Base-by-base conservation (phyloP, 2,797 vertebrate genomes). In the Aselliscus stoliczkanus region DNA sequence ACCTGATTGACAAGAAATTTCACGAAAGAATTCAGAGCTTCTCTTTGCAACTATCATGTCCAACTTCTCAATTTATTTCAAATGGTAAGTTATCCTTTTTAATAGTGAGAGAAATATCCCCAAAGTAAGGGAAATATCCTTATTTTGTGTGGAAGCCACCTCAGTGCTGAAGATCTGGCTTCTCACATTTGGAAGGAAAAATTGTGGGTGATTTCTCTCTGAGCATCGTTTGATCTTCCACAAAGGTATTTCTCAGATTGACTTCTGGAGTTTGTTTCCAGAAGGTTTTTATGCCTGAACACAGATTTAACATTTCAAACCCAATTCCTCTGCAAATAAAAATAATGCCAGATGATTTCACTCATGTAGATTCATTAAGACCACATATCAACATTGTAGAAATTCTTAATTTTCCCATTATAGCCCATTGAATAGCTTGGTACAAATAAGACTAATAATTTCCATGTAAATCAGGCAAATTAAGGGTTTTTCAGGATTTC, bases 391-490 rank as follows among this genome's bases (percentile, higher is more conserved):
- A 97, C 97, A 97, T 98, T 97, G 98, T 97, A 98, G 97, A 98
- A 97, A 98, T 97, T 98, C 95, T 98, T 97, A 95, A 97, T 98
- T 98, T 98, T 96, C 96, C 97, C 93, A 95, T 90, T 97, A 90
- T 37, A 97, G 93, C 92, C 97, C 97, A 98, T 94, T 97, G 96
- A 98, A 97, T 82, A 98, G 95, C 96, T 97, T 97, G 98, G 97
- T 97, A 96, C 97, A 98, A 98, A 98, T 97, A 96, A 97, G 97
- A 97, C 97, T 98, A 98, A 96, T 98, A 98, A 98, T 98, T 98
- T 98, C 97, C 97, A 97, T 97, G 98, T 98, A 99, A 99, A 99
- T 99, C 97, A 98, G 97, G 94, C 96, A 97, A 97, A 97, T 97
- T 98, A 98, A 97, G 98, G 98, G 98, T 97, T 98, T 98, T 98